A percentile compares a stretch with the other conserved stretches of the same genome.
These are phyloP conservation scores for Dynastes maya DNA, from an alignment of 2,888 invertebrate species.

Conservation along the genomic window DNA sequence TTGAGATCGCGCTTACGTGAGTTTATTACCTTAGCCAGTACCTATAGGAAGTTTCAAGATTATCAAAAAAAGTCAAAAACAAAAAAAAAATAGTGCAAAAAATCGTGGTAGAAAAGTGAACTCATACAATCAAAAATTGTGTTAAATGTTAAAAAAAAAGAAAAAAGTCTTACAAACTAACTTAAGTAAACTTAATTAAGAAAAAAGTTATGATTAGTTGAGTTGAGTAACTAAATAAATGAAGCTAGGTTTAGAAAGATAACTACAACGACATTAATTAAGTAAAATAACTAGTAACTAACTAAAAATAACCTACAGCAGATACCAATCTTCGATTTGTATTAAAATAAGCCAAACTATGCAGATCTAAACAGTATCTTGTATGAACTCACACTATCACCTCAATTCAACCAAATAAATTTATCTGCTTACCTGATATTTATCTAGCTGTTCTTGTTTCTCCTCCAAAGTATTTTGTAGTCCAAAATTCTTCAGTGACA, in stretches of 20 bases:
- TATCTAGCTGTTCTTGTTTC: conserved; percentile 90
- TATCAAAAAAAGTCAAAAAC: conserved; percentile 63
- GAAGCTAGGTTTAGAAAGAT: background rate
- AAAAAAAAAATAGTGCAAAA: conserved; percentile 36
- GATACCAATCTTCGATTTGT: background rate
- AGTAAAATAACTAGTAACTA: background rate
- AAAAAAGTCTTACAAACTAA: background rate
- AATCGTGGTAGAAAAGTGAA: conserved; percentile 29
- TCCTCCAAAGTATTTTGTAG: conserved; percentile 90
- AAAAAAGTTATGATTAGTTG: background rate
- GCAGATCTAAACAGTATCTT: background rate
- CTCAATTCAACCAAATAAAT: background rate
- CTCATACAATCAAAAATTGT: conserved; percentile 37
- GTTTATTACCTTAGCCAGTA: conserved; percentile 83
- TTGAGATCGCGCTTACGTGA: conserved; percentile 81
- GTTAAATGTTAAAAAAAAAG: conserved; percentile 9
- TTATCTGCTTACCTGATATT: conserved; percentile 83
- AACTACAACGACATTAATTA: background rate
- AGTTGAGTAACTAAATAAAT: background rate
- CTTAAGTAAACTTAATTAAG: background rate
- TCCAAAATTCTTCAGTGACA: conserved; percentile 87
- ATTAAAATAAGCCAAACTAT: background rate
- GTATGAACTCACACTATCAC: conserved; percentile 30
- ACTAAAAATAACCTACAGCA: background rate
- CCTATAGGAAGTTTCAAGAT: conserved; percentile 71